Percentiles rank a stretch among this genome's conserved stretches.
phyloP scores from a whole-genome alignment of 2,797 vertebrate genomes.

The Rhincodon typus region DNA sequence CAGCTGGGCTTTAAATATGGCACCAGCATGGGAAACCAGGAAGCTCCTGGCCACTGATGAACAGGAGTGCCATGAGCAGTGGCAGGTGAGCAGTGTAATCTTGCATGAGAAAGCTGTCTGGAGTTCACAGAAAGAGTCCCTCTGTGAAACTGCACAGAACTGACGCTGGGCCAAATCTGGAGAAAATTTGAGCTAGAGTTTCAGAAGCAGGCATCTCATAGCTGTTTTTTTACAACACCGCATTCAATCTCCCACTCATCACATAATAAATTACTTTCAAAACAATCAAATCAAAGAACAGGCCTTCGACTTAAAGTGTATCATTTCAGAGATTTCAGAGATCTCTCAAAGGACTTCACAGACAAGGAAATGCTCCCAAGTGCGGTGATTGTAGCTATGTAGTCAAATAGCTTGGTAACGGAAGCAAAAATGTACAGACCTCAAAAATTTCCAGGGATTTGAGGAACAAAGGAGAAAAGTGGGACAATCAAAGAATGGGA shows the following conservation, averaged over 20 bases:
- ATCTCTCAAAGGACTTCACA: not conserved
- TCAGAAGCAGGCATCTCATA: not conserved
- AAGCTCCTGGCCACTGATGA: no score
- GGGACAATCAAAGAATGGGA: no score
- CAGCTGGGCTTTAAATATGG: no score
- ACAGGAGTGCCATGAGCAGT: no score
- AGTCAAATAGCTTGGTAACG: not conserved
- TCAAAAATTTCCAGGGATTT: not conserved
- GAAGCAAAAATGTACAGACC: not conserved
- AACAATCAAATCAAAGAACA: not conserved
- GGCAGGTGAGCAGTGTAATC: no score
- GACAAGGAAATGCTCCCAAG: not conserved
- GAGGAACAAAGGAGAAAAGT: not conserved
- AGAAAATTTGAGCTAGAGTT: not conserved
- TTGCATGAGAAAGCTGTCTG: no score
- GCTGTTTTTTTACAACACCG: not conserved
- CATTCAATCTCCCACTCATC: not conserved
- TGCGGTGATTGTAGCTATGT: not conserved
- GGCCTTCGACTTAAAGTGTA: not conserved
- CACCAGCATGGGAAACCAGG: no score
- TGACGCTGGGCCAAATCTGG: no score
- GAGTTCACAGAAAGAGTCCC: no score
- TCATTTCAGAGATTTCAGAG: not conserved
- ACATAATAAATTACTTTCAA: not conserved
- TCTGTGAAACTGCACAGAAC: no score